Evolutionary conservation across 2,113 vertebrate species (phyloP), one percentile per base, ranked within the genome.

Genomic region (Mormyrus iriodes): DNA sequence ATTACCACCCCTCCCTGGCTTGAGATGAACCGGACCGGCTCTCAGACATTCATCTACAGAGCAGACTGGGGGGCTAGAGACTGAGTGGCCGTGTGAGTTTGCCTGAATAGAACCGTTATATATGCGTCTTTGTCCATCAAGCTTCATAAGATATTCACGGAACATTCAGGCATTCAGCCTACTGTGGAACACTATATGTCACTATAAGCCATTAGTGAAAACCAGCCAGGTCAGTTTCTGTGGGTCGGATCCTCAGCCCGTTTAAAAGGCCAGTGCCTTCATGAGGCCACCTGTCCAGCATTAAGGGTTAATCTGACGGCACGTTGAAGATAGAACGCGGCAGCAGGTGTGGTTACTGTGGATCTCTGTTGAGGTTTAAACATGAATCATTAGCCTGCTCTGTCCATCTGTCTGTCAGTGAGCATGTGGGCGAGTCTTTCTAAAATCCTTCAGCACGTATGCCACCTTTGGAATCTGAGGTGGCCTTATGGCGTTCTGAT

Each of bases 31-130:
- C 27, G 27, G 27, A 17, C 84, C 31, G 58, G 19, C 12, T n/a
- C 82, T n/a, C 39, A 42, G 42, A 27, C 53, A 51, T 44, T 84
- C 55, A 85, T 89, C 61, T 89, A 89, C 55, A 65, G 39, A 65
- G 58, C 58, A 82, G 46, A 89, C 85, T 21, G 84, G 82, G 82
- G 53, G 35, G 35, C 61, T 49, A 85, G 58, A 52, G 35, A 44
- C 42, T 49, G 84, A 85, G 82, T 17, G 53, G 88, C 79, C 13
- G 58, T 89, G 79, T 61, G 84, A 85, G 83, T 65, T 52, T 2
- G 15, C 53, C 42, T 8, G 52, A 69, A 85, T 42, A 85, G 44
- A 85, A 85, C 44, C 46, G 27, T 44, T 55, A 35, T 39, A n/a
- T 61, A 24, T 10, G 44, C 52, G 3, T 73, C 39, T 13, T 79